These are phyloP conservation scores for Macrochelys suwanniensis DNA, from an alignment of 2,797 vertebrate species.

Conservation along the genomic window DNA sequence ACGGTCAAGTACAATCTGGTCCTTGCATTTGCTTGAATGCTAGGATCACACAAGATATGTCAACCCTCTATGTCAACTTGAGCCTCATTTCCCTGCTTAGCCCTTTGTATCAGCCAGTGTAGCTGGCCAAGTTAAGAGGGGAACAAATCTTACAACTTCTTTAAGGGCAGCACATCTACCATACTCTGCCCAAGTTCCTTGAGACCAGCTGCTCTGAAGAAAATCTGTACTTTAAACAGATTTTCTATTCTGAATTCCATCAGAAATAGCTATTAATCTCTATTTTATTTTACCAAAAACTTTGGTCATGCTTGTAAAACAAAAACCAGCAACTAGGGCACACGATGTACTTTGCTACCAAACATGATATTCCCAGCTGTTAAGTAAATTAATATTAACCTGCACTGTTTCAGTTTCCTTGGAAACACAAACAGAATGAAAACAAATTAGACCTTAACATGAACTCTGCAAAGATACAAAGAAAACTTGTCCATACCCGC, in stretches of 20 bases:
- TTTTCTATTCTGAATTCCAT: not conserved
- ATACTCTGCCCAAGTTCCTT: not conserved
- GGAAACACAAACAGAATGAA: constrained; percentile 64
- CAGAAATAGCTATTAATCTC: not conserved
- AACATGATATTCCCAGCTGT: constrained; percentile 19
- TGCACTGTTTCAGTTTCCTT: constrained; percentile 54
- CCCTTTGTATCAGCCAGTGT: not conserved
- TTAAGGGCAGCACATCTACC: not conserved
- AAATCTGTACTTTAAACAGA: not conserved
- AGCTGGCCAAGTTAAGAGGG: not conserved
- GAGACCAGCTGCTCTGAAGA: not conserved
- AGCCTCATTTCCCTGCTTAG: not conserved
- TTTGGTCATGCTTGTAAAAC: not conserved
- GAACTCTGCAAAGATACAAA: constrained; percentile 69
- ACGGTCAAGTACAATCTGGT: not conserved
- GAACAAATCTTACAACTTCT: not conserved
- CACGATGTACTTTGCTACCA: constrained; percentile 38
- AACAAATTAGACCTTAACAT: constrained; percentile 50
- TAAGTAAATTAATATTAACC: constrained; percentile 49
- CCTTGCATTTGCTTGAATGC: not conserved
- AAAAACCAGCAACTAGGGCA: constrained; percentile 23
- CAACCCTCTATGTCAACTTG: too few species aligned
- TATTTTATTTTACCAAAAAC: not conserved
- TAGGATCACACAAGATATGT: not conserved
- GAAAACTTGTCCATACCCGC: constrained; percentile 34